Conservation (phyloP, 2,888 invertebrate species). For the Hirtodrosophila alboralis region DNA sequence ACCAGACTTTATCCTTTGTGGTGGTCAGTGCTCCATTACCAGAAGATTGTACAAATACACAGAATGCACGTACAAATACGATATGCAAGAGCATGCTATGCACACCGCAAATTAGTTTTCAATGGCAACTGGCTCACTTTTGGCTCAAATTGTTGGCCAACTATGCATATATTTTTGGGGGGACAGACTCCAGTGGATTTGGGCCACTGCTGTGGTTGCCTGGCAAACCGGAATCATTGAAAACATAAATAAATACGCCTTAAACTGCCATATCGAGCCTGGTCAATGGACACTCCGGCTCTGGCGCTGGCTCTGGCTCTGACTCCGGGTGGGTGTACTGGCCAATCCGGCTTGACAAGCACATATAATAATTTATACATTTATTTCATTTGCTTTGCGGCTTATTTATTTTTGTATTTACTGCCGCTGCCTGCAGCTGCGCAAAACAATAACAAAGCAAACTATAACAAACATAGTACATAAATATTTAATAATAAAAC, state of each 20-base stretch:
- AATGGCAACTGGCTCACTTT: constrained; percentile 29
- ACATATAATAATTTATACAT: constrained; percentile 49
- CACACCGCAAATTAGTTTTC: constrained; percentile 65
- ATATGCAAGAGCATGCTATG: constrained; percentile 13
- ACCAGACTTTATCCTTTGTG: constrained; percentile 15
- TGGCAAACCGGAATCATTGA: constrained; percentile 21
- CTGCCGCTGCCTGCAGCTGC: constrained; percentile 55
- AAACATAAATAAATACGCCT: constrained; percentile 55
- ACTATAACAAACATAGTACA: constrained; percentile 33
- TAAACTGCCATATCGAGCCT: constrained; percentile 24
- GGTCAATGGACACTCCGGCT: constrained; percentile 16
- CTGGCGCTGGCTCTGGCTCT: no score
- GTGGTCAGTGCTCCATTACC: constrained; percentile 19
- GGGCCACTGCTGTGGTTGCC: constrained; percentile 14
- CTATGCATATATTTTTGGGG: not conserved
- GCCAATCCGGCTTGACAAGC: constrained; percentile 8
- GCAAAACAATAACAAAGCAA: constrained; percentile 30
- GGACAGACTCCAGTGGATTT: constrained; percentile 17
- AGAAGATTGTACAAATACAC: constrained; percentile 11
- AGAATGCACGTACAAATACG: no score
- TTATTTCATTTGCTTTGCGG: constrained; percentile 46
- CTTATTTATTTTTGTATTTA: constrained; percentile 66
- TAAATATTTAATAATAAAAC: constrained; percentile 18
- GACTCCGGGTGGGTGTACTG: constrained; percentile 1
- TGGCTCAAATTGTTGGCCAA: constrained; percentile 3